Base-by-base conservation (phyloP, 2,797 vertebrate genomes). In the Spinus olivaceus region DNA sequence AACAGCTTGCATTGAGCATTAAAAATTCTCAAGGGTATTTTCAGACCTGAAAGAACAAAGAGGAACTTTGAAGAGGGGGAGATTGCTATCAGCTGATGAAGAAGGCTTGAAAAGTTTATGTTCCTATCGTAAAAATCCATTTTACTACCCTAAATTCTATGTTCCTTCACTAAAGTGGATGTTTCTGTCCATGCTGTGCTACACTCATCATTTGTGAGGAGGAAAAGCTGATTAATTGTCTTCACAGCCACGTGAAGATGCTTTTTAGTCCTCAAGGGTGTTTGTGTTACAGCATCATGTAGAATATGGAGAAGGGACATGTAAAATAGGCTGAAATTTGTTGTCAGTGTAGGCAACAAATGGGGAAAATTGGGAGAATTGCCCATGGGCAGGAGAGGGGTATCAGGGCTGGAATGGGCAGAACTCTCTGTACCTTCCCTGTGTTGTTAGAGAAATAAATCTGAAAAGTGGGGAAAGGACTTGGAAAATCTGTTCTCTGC, bases 171-270 rank as follows among this genome's bases (percentile, higher is more conserved):
- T 53, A 3, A 53, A 73, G 12, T 73, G 10, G 32, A 5, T 72
- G 17, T 59, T 73, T 20, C 12, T 39, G 5, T 63, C 15, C 8
- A 0, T 30, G 20, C 42, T 81, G n/a, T 47, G 33, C 57, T 23
- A 4, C 41, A 28, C 41, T 49, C 0, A 0, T 37, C 23, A 3
- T 21, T 11, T 12, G 22, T 22, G 70, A 64, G 47, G 35, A 42
- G 11, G n/a, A 23, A 47, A 12, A n/a, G 32, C 14, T 16, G 30
- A 35, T 39, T 13, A 30, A 7, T 33, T 73, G 22, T 53, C 53
- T 54, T 64, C 33, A 18, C 12, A 53, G 44, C 20, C 47, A 37
- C 0, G 0, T 81, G 54, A 46, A 56, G 69, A 56, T 79, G 51
- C 27, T 33, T 84, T 80, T 63, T 42, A 39, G 53, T 74, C 19